Evolutionary conservation across 2,888 invertebrate species (phyloP), one percentile per base, ranked within the genome.

Genomic region (Iselma pallidipennis): DNA sequence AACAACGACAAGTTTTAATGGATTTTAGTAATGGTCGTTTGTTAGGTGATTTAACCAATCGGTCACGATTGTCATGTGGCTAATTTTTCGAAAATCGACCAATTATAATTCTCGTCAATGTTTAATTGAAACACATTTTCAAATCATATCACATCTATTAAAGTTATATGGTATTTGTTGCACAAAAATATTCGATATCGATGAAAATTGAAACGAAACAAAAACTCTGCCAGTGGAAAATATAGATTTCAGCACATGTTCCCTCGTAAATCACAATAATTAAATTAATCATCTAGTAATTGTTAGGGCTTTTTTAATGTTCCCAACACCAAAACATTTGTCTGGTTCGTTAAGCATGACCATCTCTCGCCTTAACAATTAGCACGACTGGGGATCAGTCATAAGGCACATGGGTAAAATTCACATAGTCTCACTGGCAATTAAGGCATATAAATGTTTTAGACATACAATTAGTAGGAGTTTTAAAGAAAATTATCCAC

Each of bases 281-380:
- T 53, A 61, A 59, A 67, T 66, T 67, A 65, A 65, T 65, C 63
- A 59, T 52, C 51, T 42, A 33, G 54, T 61, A 61, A 61, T 58
- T 60, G 63, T 60, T 62, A n/a, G 59, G 62, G 19, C 19, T 67
- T 67, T 60, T 67, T 63, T 64, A 55, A 59, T 62, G 52, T 63
- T 63, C 10, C 42, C 54, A 66, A 61, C 62, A 68, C 59, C 69
- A 66, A 68, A 21, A 6, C 68, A 73, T 74, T 76, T 76, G 74
- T 73, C 74, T 66, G 75, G 71, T 74, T 68, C 72, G 73, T 61
- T 71, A 65, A 75, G 76, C 76, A 68, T 73, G 72, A 76, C 74
- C 71, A 73, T 74, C 74, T 72, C 69, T 70, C 69, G 19, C 10
- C 19, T 16, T 42, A 10, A 42, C 72, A 75, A 75, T 75, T 74